phyloP scores from a whole-genome alignment of 2,888 invertebrate species.

The Thymelicus lineola region DNA sequence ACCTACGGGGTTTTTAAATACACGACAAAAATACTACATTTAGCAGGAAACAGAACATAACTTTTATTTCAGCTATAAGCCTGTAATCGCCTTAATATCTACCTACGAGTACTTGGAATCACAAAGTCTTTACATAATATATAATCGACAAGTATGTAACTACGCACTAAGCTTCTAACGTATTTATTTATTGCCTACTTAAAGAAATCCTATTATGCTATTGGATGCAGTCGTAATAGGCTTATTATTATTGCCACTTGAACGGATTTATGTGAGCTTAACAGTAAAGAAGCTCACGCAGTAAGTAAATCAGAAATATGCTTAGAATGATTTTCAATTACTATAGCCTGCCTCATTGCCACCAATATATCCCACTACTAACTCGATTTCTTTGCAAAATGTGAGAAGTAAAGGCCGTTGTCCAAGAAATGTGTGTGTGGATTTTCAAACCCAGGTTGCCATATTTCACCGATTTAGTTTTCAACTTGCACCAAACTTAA shows the following conservation, averaged over 20 bases:
- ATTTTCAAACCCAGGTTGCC: no score
- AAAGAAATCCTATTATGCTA: constrained; percentile 34
- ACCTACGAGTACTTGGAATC: not conserved
- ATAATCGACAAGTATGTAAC: constrained; percentile 2
- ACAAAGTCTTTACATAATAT: constrained; percentile 1
- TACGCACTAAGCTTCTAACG: constrained; percentile 11
- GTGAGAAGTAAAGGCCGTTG: no score
- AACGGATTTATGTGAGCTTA: constrained; percentile 32
- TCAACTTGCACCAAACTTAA: no score
- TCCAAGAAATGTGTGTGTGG: no score
- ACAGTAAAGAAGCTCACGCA: not conserved
- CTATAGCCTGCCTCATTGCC: not conserved
- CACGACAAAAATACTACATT: no score
- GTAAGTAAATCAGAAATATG: constrained; percentile 2
- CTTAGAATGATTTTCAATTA: not conserved
- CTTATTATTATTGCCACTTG: constrained; percentile 26
- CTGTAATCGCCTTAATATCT: not conserved
- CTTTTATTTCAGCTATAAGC: no score
- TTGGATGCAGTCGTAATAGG: constrained; percentile 22
- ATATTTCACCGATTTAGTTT: no score
- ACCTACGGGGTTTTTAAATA: no score
- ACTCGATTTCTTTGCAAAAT: no score
- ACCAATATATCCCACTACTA: no score
- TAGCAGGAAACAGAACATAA: no score
- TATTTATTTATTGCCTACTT: constrained; percentile 15